Evolutionary conservation across 2,797 vertebrate genomes (phyloP), one percentile per base, ranked within the genome.

Genomic region (Artibeus lituratus): DNA sequence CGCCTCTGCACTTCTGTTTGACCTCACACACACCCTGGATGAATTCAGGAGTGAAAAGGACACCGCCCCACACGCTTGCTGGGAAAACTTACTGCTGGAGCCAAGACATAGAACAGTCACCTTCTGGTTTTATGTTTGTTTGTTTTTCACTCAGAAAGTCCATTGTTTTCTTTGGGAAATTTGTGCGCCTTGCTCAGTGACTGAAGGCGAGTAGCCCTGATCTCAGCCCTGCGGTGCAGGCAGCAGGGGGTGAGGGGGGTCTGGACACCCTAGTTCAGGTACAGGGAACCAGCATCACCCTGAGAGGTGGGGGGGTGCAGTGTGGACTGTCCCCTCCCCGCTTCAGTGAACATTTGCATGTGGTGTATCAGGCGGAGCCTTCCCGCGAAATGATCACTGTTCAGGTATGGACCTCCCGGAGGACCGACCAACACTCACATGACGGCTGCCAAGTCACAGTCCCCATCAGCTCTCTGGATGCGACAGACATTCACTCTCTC

Each of bases 371-470:
- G 42, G 44, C 10, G 90, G 65, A 51, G 69, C 18, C 51, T 37
- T 65, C 69, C 5, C 24, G 2, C 62, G 81, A 91, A 55, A 74
- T 18, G 57, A 7, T n/a, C 32, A 67, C 32, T 7, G 3, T 19
- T 24, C 19, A 42, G 51, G 19, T 22, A 83, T 9, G 24, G 74
- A 80, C 14, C 15, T 42, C 7, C 55, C 53, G 44, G 18, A 42
- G 80, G 85, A 97, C 84, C 9, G 44, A 15, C 84, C 9, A 42
- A 15, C 39, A 98, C 98, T 98, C 98, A 99, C 98, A 99, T 98
- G 80, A 98, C 93, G 94, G 98, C 98, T 70, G 98, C 96, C 92
- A 99, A 86, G 93, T 98, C 92, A 90, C 98, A 99, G 6, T 97
- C 95, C 35, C 98, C 98, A n/a, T 98, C 98, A 1, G 91, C 97